A percentile compares a stretch with the other conserved stretches of the same genome.
Conservation (phyloP, 2,888 invertebrate species). For the Lamellibrachia columna region DNA sequence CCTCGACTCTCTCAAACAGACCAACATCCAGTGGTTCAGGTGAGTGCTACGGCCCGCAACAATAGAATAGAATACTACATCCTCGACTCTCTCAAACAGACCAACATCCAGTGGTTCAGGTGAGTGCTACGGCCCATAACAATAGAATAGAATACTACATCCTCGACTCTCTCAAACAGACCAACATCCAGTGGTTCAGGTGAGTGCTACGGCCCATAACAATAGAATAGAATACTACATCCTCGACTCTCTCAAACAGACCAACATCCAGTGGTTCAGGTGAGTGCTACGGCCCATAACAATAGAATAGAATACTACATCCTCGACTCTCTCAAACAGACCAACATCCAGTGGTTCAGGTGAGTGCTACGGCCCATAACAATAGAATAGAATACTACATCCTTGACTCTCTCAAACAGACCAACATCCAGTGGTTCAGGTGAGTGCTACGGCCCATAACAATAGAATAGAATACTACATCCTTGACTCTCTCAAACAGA, state of each 20-base stretch:
- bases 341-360: constrained; percentile 97
- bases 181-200: constrained; percentile 97
- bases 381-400: constrained; percentile 83
- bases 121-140: constrained; percentile 35
- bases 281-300: constrained; percentile 35
- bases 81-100: constrained; percentile 96
- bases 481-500: constrained; percentile 96
- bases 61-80: constrained; percentile 83
- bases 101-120: constrained; percentile 97
- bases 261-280: constrained; percentile 97
- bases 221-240: constrained; percentile 83
- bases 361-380: constrained; percentile 35
- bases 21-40: constrained; percentile 97
- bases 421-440: constrained; percentile 97
- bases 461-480: constrained; percentile 83
- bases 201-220: constrained; percentile 35
- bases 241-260: constrained; percentile 96
- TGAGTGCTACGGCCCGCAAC: constrained; percentile 35
- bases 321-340: constrained; percentile 96
- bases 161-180: constrained; percentile 96
- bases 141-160: constrained; percentile 83
- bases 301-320: constrained; percentile 83
- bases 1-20: constrained; percentile 96
- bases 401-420: constrained; percentile 96
- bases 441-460: constrained; percentile 35